Conservation (phyloP, 2,888 invertebrate species). For the Stenodera caucasica region DNA sequence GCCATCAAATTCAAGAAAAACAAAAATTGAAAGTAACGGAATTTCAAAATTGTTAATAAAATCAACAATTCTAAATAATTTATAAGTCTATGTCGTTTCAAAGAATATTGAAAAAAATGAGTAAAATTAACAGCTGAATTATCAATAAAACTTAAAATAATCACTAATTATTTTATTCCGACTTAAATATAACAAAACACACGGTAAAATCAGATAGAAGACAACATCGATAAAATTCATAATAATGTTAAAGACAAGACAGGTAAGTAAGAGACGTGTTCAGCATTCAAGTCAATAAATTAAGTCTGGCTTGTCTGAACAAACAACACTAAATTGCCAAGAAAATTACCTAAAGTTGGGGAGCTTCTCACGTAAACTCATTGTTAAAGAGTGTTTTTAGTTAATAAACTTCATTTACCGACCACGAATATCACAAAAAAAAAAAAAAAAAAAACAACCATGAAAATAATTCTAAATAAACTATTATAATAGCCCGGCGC, state of each 20-base stretch:
- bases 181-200: too few relatives aligned
- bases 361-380: conserved; percentile 45
- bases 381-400: conserved; percentile 43
- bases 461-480: neutral
- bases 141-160: too few relatives aligned
- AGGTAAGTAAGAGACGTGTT: conserved; percentile 29
- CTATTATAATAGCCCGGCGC: neutral
- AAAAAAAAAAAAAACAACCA: conserved; percentile 10
- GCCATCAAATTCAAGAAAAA: conserved; percentile 7
- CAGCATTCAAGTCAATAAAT: conserved; percentile 45
- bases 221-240: conserved; percentile 14
- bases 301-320: conserved; percentile 44
- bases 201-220: conserved; percentile 15
- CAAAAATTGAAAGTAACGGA: neutral
- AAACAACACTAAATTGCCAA: conserved; percentile 54
- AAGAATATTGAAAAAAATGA: too few relatives aligned
- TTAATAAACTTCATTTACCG: conserved; percentile 52
- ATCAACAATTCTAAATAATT: neutral
- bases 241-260: conserved; percentile 17
- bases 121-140: neutral
- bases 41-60: neutral
- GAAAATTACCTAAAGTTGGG: conserved; percentile 53
- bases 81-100: neutral
- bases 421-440: conserved; percentile 26
- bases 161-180: too few relatives aligned